Evolutionary conservation across 2,888 invertebrate species (phyloP).

Genomic region (Ichneumon xanthorius): DNA sequence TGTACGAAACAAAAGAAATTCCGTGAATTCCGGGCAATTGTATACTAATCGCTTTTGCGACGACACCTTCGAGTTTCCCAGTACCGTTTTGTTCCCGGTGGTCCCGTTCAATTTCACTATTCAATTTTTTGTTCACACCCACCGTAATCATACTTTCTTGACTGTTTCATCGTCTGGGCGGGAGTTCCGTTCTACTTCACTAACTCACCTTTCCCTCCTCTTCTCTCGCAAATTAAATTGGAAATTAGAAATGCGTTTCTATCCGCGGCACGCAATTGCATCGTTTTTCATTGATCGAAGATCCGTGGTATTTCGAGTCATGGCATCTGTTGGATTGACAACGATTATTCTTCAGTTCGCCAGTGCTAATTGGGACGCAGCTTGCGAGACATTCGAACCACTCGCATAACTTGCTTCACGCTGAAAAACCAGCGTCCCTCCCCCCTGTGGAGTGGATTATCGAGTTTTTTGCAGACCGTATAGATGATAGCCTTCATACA

Average conservation of each 20-base stretch:
- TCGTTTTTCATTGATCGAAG: conserved; percentile 46
- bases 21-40: conserved; percentile 63
- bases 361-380: conserved; percentile 20
- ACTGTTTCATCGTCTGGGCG: conserved; percentile 27
- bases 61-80: conserved; percentile 53
- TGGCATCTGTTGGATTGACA: conserved; percentile 1
- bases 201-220: conserved; percentile 15
- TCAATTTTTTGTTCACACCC: conserved; percentile 13
- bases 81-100: conserved; percentile 55
- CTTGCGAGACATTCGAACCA: conserved; percentile 13
- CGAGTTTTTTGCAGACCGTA: conserved; percentile 6
- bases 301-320: conserved; percentile 16
- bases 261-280: conserved; percentile 54
- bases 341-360: conserved; percentile 23
- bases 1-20: conserved; percentile 64
- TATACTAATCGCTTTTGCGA: conserved; percentile 66
- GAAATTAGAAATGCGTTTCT: conserved; percentile 63
- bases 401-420: conserved; percentile 1
- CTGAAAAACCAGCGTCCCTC: background rate
- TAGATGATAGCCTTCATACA: background rate
- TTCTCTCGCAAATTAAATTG: conserved; percentile 64
- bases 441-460: conserved; percentile 1
- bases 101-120: conserved; percentile 60
- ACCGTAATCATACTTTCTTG: conserved; percentile 43
- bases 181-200: conserved; percentile 24